A percentile compares a stretch with the other conserved stretches of the same genome.
Evolutionary conservation across 1,140 invertebrate genomes (phyloP).

Genomic region (Drosophila jambulina): DNA sequence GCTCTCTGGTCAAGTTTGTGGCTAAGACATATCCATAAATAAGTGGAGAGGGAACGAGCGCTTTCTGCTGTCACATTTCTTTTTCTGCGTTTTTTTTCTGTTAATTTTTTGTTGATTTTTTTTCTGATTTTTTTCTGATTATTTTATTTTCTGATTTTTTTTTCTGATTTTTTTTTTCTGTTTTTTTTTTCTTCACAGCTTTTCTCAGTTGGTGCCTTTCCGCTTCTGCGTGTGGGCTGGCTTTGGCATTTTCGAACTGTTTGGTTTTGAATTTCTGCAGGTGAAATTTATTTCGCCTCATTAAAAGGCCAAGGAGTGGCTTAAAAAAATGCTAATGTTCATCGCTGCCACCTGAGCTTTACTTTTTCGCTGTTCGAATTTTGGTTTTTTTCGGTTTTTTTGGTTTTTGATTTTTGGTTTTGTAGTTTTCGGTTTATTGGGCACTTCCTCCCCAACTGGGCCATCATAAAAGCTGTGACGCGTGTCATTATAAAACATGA

Average conservation of each 20-base stretch:
- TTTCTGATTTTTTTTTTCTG: conserved; percentile 16
- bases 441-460: conserved; percentile 45
- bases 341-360: conserved; percentile 5
- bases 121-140: too few relatives aligned
- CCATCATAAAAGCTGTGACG: conserved; percentile 42
- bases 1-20: conserved; percentile 44
- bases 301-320: conserved; percentile 60
- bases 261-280: conserved; percentile 63
- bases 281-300: conserved; percentile 69
- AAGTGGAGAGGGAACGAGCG: conserved; percentile 16
- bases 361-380: conserved; percentile 6
- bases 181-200: conserved; percentile 26
- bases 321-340: conserved; percentile 42
- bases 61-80: conserved; percentile 79
- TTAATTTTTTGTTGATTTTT: background rate
- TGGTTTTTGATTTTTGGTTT: background rate
- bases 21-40: conserved; percentile 38
- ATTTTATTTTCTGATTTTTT: too few relatives aligned
- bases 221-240: conserved; percentile 13
- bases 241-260: conserved; percentile 20
- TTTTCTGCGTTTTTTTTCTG: conserved; percentile 58
- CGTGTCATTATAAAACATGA: conserved; percentile 64
- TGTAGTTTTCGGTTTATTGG: conserved; percentile 27
- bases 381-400: background rate
- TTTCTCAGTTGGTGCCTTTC: conserved; percentile 17